Evolutionary conservation across 1,140 invertebrate species (phyloP).

Genomic region (Ectropis grisescens): DNA sequence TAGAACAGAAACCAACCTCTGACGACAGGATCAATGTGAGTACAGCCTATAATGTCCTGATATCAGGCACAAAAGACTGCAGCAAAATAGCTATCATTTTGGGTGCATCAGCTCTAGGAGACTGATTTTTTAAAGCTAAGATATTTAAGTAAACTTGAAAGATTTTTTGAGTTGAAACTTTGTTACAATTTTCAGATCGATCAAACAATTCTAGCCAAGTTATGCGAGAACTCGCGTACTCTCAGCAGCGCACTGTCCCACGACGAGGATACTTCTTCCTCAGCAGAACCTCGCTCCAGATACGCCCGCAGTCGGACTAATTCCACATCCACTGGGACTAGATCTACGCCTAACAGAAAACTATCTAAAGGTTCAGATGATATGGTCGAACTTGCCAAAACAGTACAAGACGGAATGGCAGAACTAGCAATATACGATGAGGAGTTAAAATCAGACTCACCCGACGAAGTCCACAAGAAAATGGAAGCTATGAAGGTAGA

Average conservation of each 20-base stretch:
- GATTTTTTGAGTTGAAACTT: too few relatives aligned
- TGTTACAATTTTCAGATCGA: too few relatives aligned
- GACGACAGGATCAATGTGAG: conserved; percentile 17
- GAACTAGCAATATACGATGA: conserved; percentile 46
- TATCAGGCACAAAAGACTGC: too few relatives aligned
- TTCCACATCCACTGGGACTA: conserved; percentile 34
- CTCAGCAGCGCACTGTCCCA: conserved; percentile 44
- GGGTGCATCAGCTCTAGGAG: too few relatives aligned
- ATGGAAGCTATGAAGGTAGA: conserved; percentile 48
- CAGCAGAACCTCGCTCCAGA: conserved; percentile 35
- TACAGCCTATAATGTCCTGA: background rate
- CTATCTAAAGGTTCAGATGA: conserved; percentile 32
- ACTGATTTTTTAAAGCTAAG: background rate
- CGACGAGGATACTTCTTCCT: conserved; percentile 44
- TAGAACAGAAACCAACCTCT: conserved; percentile 11
- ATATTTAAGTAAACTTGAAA: too few relatives aligned
- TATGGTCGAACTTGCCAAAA: conserved; percentile 48
- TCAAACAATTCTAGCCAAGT: too few relatives aligned
- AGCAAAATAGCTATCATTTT: too few relatives aligned
- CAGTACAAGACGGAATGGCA: conserved; percentile 60
- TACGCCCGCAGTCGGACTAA: conserved; percentile 30
- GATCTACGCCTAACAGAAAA: conserved; percentile 34
- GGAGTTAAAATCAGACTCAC: conserved; percentile 18
- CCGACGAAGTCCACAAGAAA: conserved; percentile 46
- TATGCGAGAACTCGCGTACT: conserved; percentile 48